Evolutionary conservation across 2,888 invertebrate species (phyloP).

Genomic region (Melipona bicolor): DNA sequence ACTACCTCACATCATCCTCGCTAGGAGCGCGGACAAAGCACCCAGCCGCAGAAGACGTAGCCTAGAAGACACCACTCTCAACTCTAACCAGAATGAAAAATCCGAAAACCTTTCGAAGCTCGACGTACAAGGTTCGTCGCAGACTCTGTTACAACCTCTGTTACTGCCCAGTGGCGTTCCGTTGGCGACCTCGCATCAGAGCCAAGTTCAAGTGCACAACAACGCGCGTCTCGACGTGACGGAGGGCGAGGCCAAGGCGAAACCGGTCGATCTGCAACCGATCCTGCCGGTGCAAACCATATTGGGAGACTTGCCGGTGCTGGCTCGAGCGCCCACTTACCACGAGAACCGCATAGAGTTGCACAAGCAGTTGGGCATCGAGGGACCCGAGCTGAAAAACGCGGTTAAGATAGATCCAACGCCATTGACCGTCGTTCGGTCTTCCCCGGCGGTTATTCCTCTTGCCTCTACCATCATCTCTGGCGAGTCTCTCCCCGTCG

Average conservation of each 20-base stretch:
- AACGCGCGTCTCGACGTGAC: slow-evolving; percentile 29
- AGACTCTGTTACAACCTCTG: slow-evolving; percentile 4
- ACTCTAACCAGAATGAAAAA: not conserved
- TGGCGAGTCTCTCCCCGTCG: slow-evolving; percentile 4
- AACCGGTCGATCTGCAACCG: slow-evolving; percentile 32
- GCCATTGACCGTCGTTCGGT: slow-evolving; percentile 26
- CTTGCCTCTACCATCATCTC: slow-evolving; percentile 6
- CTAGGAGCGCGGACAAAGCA: slow-evolving; percentile 84
- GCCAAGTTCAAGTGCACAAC: slow-evolving; percentile 67
- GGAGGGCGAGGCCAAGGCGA: slow-evolving; percentile 32
- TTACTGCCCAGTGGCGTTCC: slow-evolving; percentile 69
- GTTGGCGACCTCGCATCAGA: slow-evolving; percentile 81
- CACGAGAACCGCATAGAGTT: slow-evolving; percentile 62
- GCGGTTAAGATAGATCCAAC: slow-evolving; percentile 59
- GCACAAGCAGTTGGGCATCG: slow-evolving; percentile 57
- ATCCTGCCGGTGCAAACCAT: not conserved
- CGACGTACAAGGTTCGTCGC: slow-evolving; percentile 39
- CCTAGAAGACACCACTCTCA: not conserved
- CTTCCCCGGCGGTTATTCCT: not conserved
- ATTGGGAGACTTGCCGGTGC: slow-evolving; percentile 5
- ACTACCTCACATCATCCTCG: slow-evolving; percentile 80
- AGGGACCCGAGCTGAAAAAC: slow-evolving; percentile 49
- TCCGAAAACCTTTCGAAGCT: slow-evolving; percentile 39
- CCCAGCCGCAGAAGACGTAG: slow-evolving; percentile 52
- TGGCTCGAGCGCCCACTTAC: slow-evolving; percentile 27